Evolutionary conservation across 2,113 vertebrate genomes (phyloP), one percentile per base, ranked within the genome.

Genomic region (Oryzias celebensis): DNA sequence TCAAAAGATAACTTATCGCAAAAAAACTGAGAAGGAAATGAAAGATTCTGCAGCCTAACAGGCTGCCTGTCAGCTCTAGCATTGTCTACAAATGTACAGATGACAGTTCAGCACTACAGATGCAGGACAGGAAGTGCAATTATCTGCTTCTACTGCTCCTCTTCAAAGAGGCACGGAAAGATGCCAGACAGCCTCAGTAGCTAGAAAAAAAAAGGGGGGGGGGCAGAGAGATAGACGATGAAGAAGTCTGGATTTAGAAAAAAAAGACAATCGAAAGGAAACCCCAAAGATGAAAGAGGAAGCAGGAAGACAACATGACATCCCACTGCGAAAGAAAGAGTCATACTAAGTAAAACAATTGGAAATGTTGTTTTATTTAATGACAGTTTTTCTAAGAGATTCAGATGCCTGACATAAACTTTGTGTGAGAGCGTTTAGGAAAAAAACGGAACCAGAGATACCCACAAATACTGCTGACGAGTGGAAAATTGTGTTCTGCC

Each of bases 71-170:
- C 50, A 64, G 63, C 43, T 58, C 59, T 54, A 66, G 75, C 52
- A 0, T 62, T 61, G 68, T 61, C 67, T 76, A 42, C 82, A 79
- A 68, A 76, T 82, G 68, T 76, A 62, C 26, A 66, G 72, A 81
- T 85, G 77, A 86, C 77, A 82, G 82, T 81, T 80, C 74, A 75
- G 68, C 64, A 81, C 71, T 61, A 63, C 67, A 77, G 78, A 85
- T 58, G 65, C 84, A 79, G 84, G 85, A 87, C 87, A 88, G 82
- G 84, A 88, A 88, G 89, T 78, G 78, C 83, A 86, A 90, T 91
- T 90, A 88, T 86, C 82, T 85, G 82, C 88, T 78, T 68, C 75
- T 77, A 64, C 76, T 78, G 75, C 72, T 86, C 71, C 65, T 76
- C 80, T 84, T 81, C 77, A 85, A 81, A 82, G 81, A 80, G 63